These are phyloP conservation scores for Parasteatoda tepidariorum DNA, from an alignment of 1,140 invertebrate genomes.

Conservation along the genomic window DNA sequence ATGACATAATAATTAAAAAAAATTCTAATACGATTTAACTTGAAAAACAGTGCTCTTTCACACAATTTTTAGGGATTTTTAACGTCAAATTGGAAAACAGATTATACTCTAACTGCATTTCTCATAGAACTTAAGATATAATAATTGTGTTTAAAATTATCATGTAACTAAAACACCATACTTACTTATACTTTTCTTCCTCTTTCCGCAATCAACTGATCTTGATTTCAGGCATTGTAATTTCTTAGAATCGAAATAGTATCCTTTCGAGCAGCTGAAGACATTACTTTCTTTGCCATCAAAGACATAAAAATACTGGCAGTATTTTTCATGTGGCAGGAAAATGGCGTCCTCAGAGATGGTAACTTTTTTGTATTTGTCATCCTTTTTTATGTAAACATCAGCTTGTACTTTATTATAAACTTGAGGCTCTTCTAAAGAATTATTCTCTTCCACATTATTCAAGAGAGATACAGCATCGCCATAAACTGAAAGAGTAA, in stretches of 20 bases:
- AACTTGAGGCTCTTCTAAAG: background rate
- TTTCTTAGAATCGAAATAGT: slow-evolving; percentile 26
- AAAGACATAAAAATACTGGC: slow-evolving; percentile 53
- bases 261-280: background rate
- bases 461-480: background rate
- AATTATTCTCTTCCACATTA: background rate
- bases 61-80: too few species aligned
- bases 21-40: too few species aligned
- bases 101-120: too few species aligned
- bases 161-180: background rate
- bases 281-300: slow-evolving; percentile 1
- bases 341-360: slow-evolving; percentile 28
- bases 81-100: too few species aligned
- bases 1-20: too few species aligned
- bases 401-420: background rate
- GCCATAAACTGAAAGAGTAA: background rate
- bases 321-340: slow-evolving; percentile 44
- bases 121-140: too few species aligned
- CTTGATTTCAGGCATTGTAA: slow-evolving; percentile 29
- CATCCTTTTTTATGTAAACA: background rate
- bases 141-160: too few species aligned
- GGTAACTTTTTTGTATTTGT: background rate
- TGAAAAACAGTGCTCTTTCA: too few species aligned
- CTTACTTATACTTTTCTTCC: slow-evolving; percentile 47
- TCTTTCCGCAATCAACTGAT: slow-evolving; percentile 32